Conservation (phyloP, 2,113 vertebrate genomes). For the Candoia aspera region DNA sequence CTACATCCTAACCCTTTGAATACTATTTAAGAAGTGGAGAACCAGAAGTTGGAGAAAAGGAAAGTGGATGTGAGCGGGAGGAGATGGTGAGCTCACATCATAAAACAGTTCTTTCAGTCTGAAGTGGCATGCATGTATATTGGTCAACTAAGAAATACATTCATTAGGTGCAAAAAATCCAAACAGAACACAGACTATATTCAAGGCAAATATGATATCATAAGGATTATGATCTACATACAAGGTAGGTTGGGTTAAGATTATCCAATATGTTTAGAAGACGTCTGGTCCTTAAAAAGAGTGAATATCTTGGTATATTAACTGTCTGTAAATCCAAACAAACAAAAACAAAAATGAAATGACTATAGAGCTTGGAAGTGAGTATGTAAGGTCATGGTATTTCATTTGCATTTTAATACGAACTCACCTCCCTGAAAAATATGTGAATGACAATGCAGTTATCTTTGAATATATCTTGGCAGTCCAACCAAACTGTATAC, state of each 20-base stretch:
- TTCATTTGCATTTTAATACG: background rate
- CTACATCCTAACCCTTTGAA: background rate
- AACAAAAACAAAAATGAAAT: background rate
- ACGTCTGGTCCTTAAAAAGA: background rate
- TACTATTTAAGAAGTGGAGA: background rate
- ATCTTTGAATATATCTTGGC: background rate
- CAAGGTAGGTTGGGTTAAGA: background rate
- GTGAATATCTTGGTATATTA: background rate
- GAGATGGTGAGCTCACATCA: background rate
- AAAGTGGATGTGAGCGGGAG: background rate
- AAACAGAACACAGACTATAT: background rate
- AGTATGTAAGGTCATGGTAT: background rate
- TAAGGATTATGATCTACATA: background rate
- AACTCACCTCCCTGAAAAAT: background rate
- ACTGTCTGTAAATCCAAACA: background rate
- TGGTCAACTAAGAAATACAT: background rate
- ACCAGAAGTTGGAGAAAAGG: background rate
- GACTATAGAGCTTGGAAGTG: background rate
- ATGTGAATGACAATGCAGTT: background rate
- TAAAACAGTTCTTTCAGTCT: background rate
- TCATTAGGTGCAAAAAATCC: background rate
- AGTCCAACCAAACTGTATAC: background rate
- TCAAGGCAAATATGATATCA: background rate
- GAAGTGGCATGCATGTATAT: background rate
- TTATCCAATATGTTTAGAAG: background rate